These are phyloP conservation scores for Platichthys flesus DNA, from an alignment of 2,113 vertebrate species.

Conservation along the genomic window DNA sequence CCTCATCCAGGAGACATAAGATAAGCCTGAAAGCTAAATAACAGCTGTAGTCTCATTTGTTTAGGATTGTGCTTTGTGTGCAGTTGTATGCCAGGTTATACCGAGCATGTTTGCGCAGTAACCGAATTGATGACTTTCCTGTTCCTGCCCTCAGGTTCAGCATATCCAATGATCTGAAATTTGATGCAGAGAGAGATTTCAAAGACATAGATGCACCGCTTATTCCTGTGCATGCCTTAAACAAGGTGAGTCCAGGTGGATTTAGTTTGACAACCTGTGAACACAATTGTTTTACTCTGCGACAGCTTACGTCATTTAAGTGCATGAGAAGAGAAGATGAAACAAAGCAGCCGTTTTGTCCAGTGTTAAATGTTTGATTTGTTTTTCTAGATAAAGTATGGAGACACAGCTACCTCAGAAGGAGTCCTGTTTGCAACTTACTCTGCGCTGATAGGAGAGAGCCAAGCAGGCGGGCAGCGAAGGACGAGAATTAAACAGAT, in stretches of 20 bases:
- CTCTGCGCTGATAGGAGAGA: constrained; percentile 97
- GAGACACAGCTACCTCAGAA: constrained; percentile 98
- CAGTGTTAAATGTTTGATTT: background rate
- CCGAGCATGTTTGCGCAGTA: constrained; percentile 5
- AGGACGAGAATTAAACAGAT: constrained; percentile 95
- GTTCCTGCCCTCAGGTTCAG: constrained; percentile 89
- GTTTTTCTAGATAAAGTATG: constrained; percentile 91
- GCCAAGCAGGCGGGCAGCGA: constrained; percentile 95
- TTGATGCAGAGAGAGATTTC: constrained; percentile 96
- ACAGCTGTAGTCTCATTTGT: too few species aligned
- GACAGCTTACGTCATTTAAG: background rate
- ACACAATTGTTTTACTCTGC: background rate
- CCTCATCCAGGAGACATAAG: background rate
- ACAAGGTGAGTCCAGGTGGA: constrained; percentile 93
- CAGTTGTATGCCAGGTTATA: background rate
- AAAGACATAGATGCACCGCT: constrained; percentile 91
- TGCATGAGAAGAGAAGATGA: background rate
- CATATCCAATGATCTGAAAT: constrained; percentile 98
- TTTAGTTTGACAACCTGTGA: constrained; percentile 11
- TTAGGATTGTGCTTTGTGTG: constrained; percentile 1
- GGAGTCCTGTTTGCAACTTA: constrained; percentile 98
- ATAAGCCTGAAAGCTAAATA: background rate
- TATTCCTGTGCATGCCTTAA: constrained; percentile 95
- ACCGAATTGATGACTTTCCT: constrained; percentile 15
- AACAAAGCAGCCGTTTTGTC: background rate